Percentiles rank a stretch among this genome's conserved stretches.
Evolutionary conservation across 2,797 vertebrate species (phyloP).

Genomic region (Steatocranus sp.): DNA sequence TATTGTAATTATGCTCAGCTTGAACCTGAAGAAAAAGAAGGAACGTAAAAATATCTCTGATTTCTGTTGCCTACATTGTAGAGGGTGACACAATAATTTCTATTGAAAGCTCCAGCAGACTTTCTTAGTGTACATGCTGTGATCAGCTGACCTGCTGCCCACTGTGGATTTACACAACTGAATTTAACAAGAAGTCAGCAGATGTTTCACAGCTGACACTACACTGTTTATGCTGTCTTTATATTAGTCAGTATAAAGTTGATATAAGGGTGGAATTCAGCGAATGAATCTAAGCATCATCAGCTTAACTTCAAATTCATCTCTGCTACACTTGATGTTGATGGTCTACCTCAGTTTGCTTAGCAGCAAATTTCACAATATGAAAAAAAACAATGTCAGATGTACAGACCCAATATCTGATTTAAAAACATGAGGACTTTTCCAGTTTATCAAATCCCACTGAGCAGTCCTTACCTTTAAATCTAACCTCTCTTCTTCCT

Average conservation of each 20-base stretch:
- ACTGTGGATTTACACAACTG: not conserved
- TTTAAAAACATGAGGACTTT: not conserved
- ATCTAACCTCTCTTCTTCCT: not conserved
- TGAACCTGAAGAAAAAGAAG: not conserved
- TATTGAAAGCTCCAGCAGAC: not conserved
- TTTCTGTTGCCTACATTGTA: not conserved
- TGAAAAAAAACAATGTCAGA: not conserved
- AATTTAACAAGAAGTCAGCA: not conserved
- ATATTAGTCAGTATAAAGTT: not conserved
- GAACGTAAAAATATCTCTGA: rapidly evolving
- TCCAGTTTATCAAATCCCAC: not conserved
- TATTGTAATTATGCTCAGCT: not conserved
- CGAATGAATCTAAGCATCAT: not conserved
- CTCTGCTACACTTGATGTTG: not conserved
- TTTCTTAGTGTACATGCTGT: not conserved
- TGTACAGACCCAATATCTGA: not conserved
- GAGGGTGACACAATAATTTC: not conserved
- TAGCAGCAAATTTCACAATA: not conserved
- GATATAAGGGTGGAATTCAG: not conserved
- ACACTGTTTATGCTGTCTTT: not conserved
- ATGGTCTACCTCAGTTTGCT: not conserved
- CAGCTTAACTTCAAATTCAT: not conserved
- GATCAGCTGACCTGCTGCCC: not conserved
- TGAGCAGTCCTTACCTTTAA: not conserved
- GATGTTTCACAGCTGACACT: not conserved